Conservation (phyloP, 2,888 invertebrate genomes). For the Lordiphosa fenestrarum region DNA sequence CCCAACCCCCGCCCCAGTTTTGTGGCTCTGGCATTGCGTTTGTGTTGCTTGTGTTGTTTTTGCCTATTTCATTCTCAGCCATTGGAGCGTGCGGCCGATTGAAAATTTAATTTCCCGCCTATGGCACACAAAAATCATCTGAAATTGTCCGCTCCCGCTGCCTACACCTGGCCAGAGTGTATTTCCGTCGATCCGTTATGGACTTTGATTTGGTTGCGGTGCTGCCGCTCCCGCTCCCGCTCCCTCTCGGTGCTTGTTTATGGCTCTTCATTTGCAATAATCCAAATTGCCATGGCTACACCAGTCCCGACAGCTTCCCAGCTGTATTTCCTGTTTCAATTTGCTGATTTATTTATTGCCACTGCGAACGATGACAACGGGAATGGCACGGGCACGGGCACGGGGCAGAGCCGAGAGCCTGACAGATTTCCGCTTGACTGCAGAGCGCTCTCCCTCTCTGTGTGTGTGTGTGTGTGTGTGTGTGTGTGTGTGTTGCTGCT, state of each 20-base stretch:
- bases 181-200: conserved; percentile 58
- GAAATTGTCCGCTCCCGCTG: conserved; percentile 4
- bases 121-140: conserved; percentile 29
- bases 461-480: background rate
- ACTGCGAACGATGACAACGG: conserved; percentile 28
- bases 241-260: conserved; percentile 32
- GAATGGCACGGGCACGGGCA: background rate
- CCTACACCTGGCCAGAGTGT: conserved; percentile 26
- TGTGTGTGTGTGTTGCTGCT: background rate
- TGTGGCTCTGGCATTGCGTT: background rate
- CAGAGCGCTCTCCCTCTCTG: background rate
- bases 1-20: too few relatives aligned
- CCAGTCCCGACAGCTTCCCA: conserved; percentile 42
- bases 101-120: conserved; percentile 74
- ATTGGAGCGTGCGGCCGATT: conserved; percentile 66
- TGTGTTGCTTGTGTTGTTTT: conserved; percentile 7
- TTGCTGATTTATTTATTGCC: conserved; percentile 68
- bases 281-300: conserved; percentile 61
- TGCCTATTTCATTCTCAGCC: conserved; percentile 43
- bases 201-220: conserved; percentile 25
- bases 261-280: conserved; percentile 63
- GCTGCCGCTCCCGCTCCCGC: conserved; percentile 39
- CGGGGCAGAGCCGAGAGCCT: too few relatives aligned
- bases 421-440: conserved; percentile 21
- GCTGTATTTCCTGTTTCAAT: conserved; percentile 68